Evolutionary conservation across 1,140 invertebrate genomes (phyloP).

Genomic region (Onthophagus taurus): DNA sequence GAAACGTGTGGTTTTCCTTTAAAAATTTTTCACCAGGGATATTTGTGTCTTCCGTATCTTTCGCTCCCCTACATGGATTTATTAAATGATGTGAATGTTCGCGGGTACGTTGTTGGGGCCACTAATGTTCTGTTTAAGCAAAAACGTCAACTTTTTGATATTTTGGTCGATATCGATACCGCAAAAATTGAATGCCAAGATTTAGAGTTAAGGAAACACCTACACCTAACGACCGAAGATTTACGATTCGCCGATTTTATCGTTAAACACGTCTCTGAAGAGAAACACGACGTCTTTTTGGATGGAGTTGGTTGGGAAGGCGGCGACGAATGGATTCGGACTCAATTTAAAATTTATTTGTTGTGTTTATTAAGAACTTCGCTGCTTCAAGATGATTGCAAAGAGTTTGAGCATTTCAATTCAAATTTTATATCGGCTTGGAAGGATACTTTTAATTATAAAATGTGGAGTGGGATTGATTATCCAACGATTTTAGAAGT

Average conservation of each 20-base stretch:
- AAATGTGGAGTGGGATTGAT: constrained; percentile 65
- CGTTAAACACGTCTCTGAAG: constrained; percentile 72
- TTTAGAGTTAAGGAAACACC: constrained; percentile 66
- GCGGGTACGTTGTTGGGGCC: constrained; percentile 90
- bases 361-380: constrained; percentile 78
- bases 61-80: constrained; percentile 93
- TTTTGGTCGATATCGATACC: constrained; percentile 83
- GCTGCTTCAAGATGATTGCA: constrained; percentile 58
- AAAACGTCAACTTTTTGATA: constrained; percentile 86
- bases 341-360: constrained; percentile 89
- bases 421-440: constrained; percentile 74
- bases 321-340: constrained; percentile 89
- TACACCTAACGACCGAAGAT: constrained; percentile 89
- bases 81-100: constrained; percentile 75
- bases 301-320: constrained; percentile 83
- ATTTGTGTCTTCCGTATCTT: constrained; percentile 91
- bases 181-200: constrained; percentile 83
- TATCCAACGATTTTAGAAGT: constrained; percentile 48
- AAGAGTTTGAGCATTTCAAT: constrained; percentile 85
- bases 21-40: constrained; percentile 83
- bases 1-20: constrained; percentile 81
- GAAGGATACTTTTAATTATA: constrained; percentile 81
- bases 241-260: constrained; percentile 86
- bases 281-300: constrained; percentile 66
- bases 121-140: constrained; percentile 97